These are phyloP conservation scores for Holotrichia oblita DNA, from an alignment of 1,140 invertebrate genomes.

Conservation along the genomic window DNA sequence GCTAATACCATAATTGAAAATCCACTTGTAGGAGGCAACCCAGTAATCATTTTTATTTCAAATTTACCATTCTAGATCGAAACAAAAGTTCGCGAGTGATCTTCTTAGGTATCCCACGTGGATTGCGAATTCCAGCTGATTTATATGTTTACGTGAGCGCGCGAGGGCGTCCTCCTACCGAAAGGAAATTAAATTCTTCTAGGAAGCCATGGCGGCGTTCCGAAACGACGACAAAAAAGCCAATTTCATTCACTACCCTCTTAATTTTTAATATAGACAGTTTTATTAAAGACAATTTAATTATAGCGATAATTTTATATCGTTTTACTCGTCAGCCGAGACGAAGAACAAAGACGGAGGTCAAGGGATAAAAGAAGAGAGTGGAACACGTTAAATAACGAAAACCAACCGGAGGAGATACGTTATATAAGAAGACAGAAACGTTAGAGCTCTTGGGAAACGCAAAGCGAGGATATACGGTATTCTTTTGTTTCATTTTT, in stretches of 20 bases:
- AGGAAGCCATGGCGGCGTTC: no score
- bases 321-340: not conserved
- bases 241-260: not conserved
- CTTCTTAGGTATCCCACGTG: not conserved
- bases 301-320: not conserved
- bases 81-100: not conserved
- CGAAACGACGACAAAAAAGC: no score
- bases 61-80: not conserved
- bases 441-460: not conserved
- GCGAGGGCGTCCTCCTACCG: not conserved
- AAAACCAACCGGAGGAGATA: not conserved
- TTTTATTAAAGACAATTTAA: no score
- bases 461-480: not conserved
- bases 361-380: not conserved
- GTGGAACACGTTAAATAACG: constrained; percentile 12
- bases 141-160: not conserved
- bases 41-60: constrained; percentile 6
- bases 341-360: not conserved
- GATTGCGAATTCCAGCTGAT: not conserved
- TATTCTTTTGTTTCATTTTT: constrained; percentile 14
- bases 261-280: not conserved
- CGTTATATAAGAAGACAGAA: not conserved
- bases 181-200: not conserved
- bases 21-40: no score
- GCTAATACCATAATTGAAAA: no score